A percentile compares a stretch with the other conserved stretches of the same genome.
Evolutionary conservation across 2,113 vertebrate genomes (phyloP).

Genomic region (Acinonyx jubatus): DNA sequence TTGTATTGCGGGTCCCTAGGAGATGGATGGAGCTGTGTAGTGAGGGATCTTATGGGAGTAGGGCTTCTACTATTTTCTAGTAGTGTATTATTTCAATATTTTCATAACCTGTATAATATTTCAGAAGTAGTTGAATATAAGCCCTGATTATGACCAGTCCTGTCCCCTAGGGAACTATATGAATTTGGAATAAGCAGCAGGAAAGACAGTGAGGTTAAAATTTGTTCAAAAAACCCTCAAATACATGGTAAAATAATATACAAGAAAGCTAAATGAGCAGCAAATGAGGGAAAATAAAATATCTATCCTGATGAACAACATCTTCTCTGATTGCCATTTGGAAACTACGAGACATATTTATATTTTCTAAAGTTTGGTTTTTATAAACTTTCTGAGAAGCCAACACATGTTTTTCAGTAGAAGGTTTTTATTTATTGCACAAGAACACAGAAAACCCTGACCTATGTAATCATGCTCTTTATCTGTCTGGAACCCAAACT

Average conservation of each 20-base stretch:
- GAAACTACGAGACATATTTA: neutral
- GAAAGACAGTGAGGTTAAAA: neutral
- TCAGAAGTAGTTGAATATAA: neutral
- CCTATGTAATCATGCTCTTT: neutral
- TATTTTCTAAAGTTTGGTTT: constrained; percentile 18
- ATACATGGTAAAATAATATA: neutral
- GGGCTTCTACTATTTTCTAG: neutral
- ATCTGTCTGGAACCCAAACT: neutral
- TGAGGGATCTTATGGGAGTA: neutral
- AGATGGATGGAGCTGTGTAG: accelerated
- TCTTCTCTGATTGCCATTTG: neutral
- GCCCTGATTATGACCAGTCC: neutral
- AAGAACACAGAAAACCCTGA: neutral
- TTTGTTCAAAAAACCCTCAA: neutral
- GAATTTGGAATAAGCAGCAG: neutral
- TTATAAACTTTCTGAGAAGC: neutral
- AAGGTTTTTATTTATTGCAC: neutral
- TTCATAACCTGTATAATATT: neutral
- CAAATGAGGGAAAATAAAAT: neutral
- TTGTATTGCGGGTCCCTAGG: neutral
- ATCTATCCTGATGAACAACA: neutral
- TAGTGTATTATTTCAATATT: neutral
- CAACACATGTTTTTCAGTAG: neutral
- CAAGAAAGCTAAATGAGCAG: neutral
- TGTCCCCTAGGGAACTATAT: neutral